Conservation (phyloP, 2,888 invertebrate species). For the Leptarthrus brevirostris region DNA sequence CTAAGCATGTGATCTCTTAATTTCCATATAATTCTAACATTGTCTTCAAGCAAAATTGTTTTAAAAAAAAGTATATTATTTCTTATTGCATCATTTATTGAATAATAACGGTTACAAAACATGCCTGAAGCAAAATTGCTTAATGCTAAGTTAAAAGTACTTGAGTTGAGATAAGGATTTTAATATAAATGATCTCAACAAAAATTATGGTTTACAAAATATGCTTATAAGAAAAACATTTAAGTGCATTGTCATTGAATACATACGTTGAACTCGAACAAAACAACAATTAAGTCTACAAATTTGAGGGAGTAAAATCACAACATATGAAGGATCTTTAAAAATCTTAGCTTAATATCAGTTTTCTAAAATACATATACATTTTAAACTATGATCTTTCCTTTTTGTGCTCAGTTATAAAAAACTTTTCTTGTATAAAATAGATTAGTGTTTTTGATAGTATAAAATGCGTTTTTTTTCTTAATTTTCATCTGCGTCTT, state of each 20-base stretch:
- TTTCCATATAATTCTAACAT: too few species aligned
- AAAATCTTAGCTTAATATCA: constrained; percentile 5
- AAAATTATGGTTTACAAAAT: not conserved
- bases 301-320: not conserved
- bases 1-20: too few species aligned
- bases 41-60: too few species aligned
- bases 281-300: too few species aligned
- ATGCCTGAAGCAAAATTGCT: not conserved
- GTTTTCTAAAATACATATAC: constrained; percentile 14
- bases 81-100: constrained; percentile 8
- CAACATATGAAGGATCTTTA: too few species aligned
- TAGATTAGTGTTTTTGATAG: not conserved
- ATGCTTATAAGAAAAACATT: not conserved
- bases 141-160: not conserved
- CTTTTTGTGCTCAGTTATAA: not conserved
- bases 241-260: not conserved
- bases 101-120: not conserved
- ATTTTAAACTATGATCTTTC: not conserved
- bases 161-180: not conserved
- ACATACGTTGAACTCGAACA: not conserved
- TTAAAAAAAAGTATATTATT: too few species aligned
- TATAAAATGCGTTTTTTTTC: constrained; percentile 22
- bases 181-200: not conserved
- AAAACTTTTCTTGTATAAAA: constrained; percentile 14
- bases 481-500: not conserved